Percentiles rank a stretch among this genome's conserved stretches.
These are phyloP conservation scores for Embidobia sp. DNA, from an alignment of 2,888 invertebrate genomes.

Conservation along the genomic window DNA sequence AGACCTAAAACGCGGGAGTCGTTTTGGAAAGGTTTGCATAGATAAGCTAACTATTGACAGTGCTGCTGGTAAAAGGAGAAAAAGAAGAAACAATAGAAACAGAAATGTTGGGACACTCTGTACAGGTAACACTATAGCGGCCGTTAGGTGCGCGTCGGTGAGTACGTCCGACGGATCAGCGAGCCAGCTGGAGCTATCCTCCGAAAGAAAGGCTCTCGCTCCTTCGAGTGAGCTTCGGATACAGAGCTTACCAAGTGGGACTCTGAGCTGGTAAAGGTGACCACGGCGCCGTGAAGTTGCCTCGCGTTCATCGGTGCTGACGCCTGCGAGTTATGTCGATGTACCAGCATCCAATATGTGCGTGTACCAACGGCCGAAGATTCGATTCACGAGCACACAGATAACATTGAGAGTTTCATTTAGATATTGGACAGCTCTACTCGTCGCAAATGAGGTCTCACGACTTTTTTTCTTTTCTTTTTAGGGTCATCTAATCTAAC, in stretches of 20 bases:
- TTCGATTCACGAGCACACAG: constrained; percentile 72
- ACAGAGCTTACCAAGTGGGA: constrained; percentile 83
- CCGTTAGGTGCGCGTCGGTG: constrained; percentile 73
- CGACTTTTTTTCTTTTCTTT: constrained; percentile 14
- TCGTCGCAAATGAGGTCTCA: constrained; percentile 47
- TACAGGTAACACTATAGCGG: constrained; percentile 65
- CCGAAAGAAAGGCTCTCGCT: constrained; percentile 67
- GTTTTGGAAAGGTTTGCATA: constrained; percentile 34
- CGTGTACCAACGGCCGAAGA: constrained; percentile 70
- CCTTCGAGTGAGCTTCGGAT: constrained; percentile 70
- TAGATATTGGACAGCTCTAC: constrained; percentile 55
- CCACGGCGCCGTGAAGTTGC: constrained; percentile 81
- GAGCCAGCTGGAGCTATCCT: constrained; percentile 72
- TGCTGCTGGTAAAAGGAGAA: constrained; percentile 56
- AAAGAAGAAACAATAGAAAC: constrained; percentile 57
- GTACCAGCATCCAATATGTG: constrained; percentile 71
- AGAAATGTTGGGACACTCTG: constrained; percentile 63
- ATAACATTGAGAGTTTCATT: constrained; percentile 67
- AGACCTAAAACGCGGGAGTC: not conserved
- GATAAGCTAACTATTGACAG: constrained; percentile 40
- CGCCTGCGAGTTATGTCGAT: constrained; percentile 63
- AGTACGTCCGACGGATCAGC: constrained; percentile 75
- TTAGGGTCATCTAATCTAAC: constrained; percentile 40
- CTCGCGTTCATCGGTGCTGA: constrained; percentile 76
- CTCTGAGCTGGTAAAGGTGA: constrained; percentile 85